Conservation (phyloP, 2,888 invertebrate genomes). For the Diaprepes abbreviatus region DNA sequence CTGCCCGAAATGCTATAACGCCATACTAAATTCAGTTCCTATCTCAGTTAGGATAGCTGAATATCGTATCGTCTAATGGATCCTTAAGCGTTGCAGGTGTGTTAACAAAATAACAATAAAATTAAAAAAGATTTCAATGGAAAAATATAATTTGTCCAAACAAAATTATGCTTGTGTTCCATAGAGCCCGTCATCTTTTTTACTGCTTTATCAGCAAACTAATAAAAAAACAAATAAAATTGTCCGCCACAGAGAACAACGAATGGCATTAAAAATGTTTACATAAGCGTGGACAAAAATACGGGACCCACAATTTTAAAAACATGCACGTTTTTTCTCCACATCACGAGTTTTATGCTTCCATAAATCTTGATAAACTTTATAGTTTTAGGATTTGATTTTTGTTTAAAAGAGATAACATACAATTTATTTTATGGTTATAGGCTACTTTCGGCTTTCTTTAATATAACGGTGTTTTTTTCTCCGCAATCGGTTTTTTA, state of each 20-base stretch:
- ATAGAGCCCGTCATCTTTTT: conserved; percentile 11
- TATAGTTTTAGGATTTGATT: conserved; percentile 15
- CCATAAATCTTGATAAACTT: conserved; percentile 35
- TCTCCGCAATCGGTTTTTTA: neutral
- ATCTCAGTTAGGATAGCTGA: no score
- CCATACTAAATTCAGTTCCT: no score
- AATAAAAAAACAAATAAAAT: conserved; percentile 30
- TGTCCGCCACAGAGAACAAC: conserved; percentile 13
- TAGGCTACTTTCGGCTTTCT: conserved; percentile 15
- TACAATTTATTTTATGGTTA: conserved; percentile 27
- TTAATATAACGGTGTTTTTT: conserved; percentile 8
- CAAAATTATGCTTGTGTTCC: neutral
- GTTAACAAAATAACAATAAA: no score
- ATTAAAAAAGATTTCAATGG: neutral
- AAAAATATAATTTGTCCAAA: conserved; percentile 5
- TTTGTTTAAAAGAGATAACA: conserved; percentile 12
- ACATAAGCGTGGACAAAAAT: conserved; percentile 14
- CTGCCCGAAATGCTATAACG: no score
- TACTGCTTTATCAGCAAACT: conserved; percentile 24
- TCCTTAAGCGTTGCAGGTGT: no score
- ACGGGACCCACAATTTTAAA: conserved; percentile 15
- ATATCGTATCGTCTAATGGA: no score
- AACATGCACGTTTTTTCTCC: conserved; percentile 18
- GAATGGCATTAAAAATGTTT: conserved; percentile 22
- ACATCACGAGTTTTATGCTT: conserved; percentile 21